Conservation (phyloP, 2,113 vertebrate genomes). For the Etheostoma spectabile region DNA sequence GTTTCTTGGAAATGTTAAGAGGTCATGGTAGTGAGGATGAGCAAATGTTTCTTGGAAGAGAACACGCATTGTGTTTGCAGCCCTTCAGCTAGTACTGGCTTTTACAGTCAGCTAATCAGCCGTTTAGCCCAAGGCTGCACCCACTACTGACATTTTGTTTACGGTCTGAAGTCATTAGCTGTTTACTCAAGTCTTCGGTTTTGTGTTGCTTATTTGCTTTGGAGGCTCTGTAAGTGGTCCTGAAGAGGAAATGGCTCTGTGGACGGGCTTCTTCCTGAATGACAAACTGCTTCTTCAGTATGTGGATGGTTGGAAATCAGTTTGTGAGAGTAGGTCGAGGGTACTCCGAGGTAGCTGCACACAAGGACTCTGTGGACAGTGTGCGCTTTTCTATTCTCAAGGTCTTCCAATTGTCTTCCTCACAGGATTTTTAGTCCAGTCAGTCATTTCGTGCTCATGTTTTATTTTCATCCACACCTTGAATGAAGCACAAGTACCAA, state of each 20-base stretch:
- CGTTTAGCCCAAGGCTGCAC: constrained; percentile 28
- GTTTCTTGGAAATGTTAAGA: constrained; percentile 20
- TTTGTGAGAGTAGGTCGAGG: constrained; percentile 22
- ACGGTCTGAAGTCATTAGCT: constrained; percentile 43
- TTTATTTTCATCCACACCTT: constrained; percentile 34
- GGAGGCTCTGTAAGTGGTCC: constrained; percentile 32
- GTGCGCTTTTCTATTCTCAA: constrained; percentile 52
- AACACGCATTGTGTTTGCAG: constrained; percentile 4
- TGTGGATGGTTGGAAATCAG: constrained; percentile 34
- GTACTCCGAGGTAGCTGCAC: constrained; percentile 39
- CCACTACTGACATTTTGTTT: constrained; percentile 26
- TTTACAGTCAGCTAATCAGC: constrained; percentile 40
- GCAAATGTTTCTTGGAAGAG: constrained; percentile 32
- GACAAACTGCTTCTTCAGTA: constrained; percentile 13
- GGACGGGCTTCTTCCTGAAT: constrained; percentile 25
- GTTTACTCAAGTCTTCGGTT: constrained; percentile 29
- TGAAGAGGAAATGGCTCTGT: constrained; percentile 25
- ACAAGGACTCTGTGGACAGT: constrained; percentile 37
- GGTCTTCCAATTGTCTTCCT: constrained; percentile 33
- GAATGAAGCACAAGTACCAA: not conserved
- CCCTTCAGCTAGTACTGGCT: constrained; percentile 1
- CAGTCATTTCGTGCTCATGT: constrained; percentile 8
- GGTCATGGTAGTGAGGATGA: constrained; percentile 20
- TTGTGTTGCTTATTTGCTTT: constrained; percentile 40
- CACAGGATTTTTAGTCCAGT: constrained; percentile 15